Percentiles rank a stretch among this genome's conserved stretches.
Conservation (phyloP, 2,797 vertebrate genomes). For the Pangasius sanitwongsei region DNA sequence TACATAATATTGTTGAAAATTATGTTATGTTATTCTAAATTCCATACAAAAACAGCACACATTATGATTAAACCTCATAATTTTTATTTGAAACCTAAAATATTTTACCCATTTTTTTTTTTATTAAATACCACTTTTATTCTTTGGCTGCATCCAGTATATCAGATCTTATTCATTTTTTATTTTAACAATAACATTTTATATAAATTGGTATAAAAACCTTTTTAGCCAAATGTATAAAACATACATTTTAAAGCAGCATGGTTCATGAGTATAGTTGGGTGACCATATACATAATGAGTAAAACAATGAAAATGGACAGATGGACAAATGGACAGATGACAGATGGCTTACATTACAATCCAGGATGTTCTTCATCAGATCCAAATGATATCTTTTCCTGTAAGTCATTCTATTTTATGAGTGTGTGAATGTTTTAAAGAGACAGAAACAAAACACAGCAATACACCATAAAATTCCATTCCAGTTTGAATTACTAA, state of each 20-base stretch:
- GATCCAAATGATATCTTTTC: not conserved
- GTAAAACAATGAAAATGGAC: not conserved
- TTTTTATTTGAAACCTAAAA: too few relatives aligned
- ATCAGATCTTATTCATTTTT: too few relatives aligned
- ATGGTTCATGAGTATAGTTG: not conserved
- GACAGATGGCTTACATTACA: constrained; percentile 1
- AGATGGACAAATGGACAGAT: not conserved
- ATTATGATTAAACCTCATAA: not conserved
- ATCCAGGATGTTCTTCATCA: not conserved
- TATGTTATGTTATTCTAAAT: not conserved
- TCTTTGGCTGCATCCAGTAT: not conserved
- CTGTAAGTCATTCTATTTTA: not conserved
- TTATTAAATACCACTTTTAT: not conserved
- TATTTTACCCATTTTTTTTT: too few relatives aligned
- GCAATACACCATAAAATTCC: not conserved
- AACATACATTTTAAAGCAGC: not conserved
- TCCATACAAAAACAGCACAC: not conserved
- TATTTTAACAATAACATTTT: not conserved
- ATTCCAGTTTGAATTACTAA: not conserved
- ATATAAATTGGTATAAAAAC: not conserved
- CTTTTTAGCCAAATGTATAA: not conserved
- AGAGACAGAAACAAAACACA: not conserved
- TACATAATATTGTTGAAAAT: not conserved
- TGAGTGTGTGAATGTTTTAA: not conserved
- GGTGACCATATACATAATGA: not conserved